Evolutionary conservation across 2,888 invertebrate species (phyloP), one percentile per base, ranked within the genome.

Genomic region (Rhyacophila evoluta): DNA sequence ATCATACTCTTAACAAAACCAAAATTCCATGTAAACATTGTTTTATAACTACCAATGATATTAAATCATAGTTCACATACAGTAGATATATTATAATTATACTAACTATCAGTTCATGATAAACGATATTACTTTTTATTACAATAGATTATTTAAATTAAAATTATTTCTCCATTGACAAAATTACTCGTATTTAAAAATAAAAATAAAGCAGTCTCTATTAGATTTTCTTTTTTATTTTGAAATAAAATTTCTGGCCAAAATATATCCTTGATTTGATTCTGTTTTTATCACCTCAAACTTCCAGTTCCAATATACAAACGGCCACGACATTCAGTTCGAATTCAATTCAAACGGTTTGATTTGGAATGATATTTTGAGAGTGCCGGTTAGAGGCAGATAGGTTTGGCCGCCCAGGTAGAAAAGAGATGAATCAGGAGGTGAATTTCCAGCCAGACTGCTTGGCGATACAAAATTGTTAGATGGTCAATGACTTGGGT

Each of bases 361-460:
- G 25, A 55, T 55, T 55, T 55, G 25, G 10, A 19, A 55, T 55
- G 55, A 12, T 55, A 55, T 55, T 55, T 55, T 55, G 55, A 55
- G 55, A 55, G 55, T 19, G 15, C 19, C 19, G 55, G 55, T 55
- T 55, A 19, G 55, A 55, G 2, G 2, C 6, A 33, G 55, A 55
- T 19, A 55, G 55, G 55, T 55, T 55, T 19, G 55, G 55, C 55
- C 55, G 55, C 55, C 55, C 55, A 55, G 55, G 55, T 55, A 55
- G 55, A 55, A 55, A 19, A 19, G 19, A 19, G 55, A 55, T 55
- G 55, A 55, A 55, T 55, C 55, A 55, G 19, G 19, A 55, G 55
- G 55, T 55, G 25, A 55, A 55, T 25, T 55, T 55, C 55, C 55
- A 55, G 55, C 55, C 55, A 55, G 55, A 55, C 55, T 55, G 55